Conservation (phyloP, 1,140 invertebrate species). For the Arctopsyche grandis region DNA sequence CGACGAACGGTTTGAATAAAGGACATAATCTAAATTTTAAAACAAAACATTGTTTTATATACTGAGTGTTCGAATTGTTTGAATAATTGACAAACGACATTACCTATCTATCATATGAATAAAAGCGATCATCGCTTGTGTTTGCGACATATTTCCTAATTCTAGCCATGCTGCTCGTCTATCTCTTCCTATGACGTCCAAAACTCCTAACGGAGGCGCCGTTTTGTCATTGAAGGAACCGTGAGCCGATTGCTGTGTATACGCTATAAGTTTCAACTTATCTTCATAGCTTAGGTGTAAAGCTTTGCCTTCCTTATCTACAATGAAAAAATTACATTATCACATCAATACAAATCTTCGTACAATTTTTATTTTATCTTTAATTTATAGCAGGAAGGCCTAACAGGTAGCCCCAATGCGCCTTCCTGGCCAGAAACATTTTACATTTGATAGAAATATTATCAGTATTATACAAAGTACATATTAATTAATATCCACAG, state of each 20-base stretch:
- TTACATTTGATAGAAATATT: too few species aligned
- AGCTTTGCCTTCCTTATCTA: constrained; percentile 97
- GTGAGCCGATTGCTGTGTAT: constrained; percentile 89
- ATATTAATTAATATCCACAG: too few species aligned
- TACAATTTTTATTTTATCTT: too few species aligned
- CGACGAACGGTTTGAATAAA: constrained; percentile 89
- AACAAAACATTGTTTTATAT: not conserved
- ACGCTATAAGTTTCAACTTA: constrained; percentile 89
- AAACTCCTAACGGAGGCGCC: constrained; percentile 86
- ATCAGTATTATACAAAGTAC: too few species aligned
- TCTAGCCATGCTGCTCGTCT: constrained; percentile 92
- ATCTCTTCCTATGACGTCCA: constrained; percentile 95
- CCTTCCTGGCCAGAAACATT: too few species aligned
- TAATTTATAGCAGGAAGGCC: too few species aligned
- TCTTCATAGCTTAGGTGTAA: constrained; percentile 94
- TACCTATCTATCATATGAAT: constrained; percentile 84
- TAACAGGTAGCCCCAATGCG: too few species aligned
- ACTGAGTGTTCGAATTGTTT: not conserved
- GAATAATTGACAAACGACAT: constrained; percentile 12
- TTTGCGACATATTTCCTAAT: constrained; percentile 84
- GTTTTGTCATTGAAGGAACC: constrained; percentile 84
- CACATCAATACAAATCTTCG: not conserved
- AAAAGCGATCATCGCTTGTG: constrained; percentile 92
- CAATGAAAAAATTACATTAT: constrained; percentile 45
- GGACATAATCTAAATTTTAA: constrained; percentile 74